Evolutionary conservation across 2,888 invertebrate genomes (phyloP), one percentile per base, ranked within the genome.

Genomic region (Chymomyza fuscimana): DNA sequence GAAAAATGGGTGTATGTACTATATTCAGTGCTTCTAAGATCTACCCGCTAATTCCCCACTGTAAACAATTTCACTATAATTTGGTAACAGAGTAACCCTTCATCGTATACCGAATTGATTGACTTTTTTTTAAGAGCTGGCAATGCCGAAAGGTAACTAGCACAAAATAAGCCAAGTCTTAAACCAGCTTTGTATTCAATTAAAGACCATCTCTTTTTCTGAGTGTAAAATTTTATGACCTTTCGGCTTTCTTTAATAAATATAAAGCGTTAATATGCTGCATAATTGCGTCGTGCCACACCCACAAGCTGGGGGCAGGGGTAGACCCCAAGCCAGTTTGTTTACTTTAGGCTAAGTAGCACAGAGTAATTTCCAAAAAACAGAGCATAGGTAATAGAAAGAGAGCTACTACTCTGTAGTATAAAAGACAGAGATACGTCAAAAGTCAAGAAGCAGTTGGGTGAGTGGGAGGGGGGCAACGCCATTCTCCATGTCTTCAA

Each of bases 251-350:
- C 25, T 86, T 87, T 84, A 82, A 84, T 87, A 86, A 84, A 84
- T 82, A 84, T 87, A 84, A 84, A 87, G 83, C 87, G 83, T 87
- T 84, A 87, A 84, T 84, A 87, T 84, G 86, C 83, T 87, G 87
- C 87, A 84, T 84, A 87, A 83, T 84, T 84, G 83, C 77, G 87
- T 81, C 70, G 65, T 70, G 87, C 72, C 87, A 5, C 25, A 25
- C 22, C 54, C 22, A 29, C 58, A 10, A 9, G 54, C 9, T 25
- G 32, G 32, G 32, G 9, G 32, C 32, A 9, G 32, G 32, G 32
- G 32, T 5, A 9, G 9, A 32, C 58, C 22, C 22, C 58, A 82
- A 69, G 69, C 72, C 78, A 78, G 77, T 75, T 77, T 79, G 80
- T 77, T 79, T 80, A 77, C 77, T 79, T 65, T 74, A 74, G 78